Evolutionary conservation across 2,888 invertebrate genomes (phyloP).

Genomic region (Scaptodrosophila latifasciaeformis): DNA sequence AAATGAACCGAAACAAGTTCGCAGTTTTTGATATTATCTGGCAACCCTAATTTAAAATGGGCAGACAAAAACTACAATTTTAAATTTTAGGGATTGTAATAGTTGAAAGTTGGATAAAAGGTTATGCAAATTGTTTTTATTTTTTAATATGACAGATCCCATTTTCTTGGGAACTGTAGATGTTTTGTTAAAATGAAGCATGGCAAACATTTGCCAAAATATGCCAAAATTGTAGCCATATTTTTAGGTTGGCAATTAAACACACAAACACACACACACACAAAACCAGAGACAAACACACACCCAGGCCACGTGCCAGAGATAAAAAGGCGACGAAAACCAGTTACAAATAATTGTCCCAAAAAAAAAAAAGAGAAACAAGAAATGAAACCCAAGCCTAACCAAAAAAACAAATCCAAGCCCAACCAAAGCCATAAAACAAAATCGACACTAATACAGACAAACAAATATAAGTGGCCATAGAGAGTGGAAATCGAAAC

Average conservation of each 20-base stretch:
- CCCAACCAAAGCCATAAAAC: background rate
- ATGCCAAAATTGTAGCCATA: no score
- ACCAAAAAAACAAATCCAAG: background rate
- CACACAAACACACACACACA: background rate
- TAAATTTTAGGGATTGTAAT: no score
- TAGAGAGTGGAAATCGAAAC: background rate
- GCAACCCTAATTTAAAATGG: no score
- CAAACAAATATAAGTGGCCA: conserved; percentile 31
- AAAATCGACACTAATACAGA: conserved; percentile 26
- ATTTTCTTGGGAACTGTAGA: background rate
- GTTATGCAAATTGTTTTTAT: no score
- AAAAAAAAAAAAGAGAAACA: background rate
- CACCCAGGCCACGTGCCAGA: background rate
- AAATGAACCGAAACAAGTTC: no score
- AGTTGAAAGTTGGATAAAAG: no score
- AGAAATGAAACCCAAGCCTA: background rate
- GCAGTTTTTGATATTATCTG: no score
- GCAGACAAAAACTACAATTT: no score
- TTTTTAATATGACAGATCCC: no score
- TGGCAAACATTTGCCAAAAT: no score
- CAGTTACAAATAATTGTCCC: background rate
- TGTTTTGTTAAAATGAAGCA: background rate
- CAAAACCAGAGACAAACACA: background rate
- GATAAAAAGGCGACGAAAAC: background rate
- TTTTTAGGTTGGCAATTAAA: background rate